phyloP scores from a whole-genome alignment of 2,888 invertebrate genomes.

The Drepana falcataria region DNA sequence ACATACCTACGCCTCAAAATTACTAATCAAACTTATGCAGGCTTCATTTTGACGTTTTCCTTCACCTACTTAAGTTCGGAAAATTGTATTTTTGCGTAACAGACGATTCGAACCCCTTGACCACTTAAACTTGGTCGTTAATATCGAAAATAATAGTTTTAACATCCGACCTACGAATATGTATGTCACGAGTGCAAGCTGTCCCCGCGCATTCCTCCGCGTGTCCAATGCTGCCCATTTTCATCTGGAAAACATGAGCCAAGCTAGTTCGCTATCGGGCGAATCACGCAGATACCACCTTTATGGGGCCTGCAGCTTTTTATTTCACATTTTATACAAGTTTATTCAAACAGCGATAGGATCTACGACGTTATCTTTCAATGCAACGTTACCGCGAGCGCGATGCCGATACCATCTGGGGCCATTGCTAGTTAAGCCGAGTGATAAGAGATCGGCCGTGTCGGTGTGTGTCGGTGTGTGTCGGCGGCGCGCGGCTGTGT shows the following conservation, averaged over 20 bases:
- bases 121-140: too few relatives aligned
- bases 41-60: too few relatives aligned
- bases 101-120: too few relatives aligned
- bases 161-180: background rate
- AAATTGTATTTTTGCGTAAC: too few relatives aligned
- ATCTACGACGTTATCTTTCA: conserved; percentile 77
- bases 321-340: conserved; percentile 79
- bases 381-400: conserved; percentile 78
- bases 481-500: conserved; percentile 35
- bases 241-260: conserved; percentile 20
- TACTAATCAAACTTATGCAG: too few relatives aligned
- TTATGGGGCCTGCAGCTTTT: conserved; percentile 65
- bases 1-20: too few relatives aligned
- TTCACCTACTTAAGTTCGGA: too few relatives aligned
- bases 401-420: conserved; percentile 69
- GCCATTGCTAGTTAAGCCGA: conserved; percentile 77
- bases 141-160: too few relatives aligned
- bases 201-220: background rate
- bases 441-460: conserved; percentile 68
- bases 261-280: conserved; percentile 42
- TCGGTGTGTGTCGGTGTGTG: conserved; percentile 47
- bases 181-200: background rate
- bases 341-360: conserved; percentile 77
- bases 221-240: background rate
- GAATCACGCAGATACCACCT: conserved; percentile 53